Evolutionary conservation across 2,797 vertebrate species (phyloP), one percentile per base, ranked within the genome.

Genomic region (Margarornis squamiger): DNA sequence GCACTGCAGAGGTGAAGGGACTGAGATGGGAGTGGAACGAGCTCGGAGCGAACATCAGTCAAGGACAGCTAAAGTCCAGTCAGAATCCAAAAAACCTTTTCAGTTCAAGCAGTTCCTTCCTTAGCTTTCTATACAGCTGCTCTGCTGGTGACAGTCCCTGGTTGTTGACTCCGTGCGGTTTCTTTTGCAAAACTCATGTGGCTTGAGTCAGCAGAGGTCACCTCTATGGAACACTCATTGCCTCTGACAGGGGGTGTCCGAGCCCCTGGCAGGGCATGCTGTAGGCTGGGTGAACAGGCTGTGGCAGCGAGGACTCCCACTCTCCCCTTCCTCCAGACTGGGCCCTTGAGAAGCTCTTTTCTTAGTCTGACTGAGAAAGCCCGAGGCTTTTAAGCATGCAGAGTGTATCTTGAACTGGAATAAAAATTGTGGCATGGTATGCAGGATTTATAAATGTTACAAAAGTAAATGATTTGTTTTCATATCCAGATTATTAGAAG

Each of bases 271-370:
- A 23, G 0, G 2, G 49, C 1, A 2, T 3, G 10, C 54, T 65
- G 39, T 0, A 0, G 21, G 36, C 43, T 32, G 49, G 26, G 61
- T 16, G 24, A 48, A 39, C 1, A 0, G 27, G 9, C 54, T 58
- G 34, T 0, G 5, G 46, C 46, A 58, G 22, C 16, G 1, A 2
- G 59, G 26, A 41, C 20, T 30, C 7, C 9, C 39, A 30, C 8
- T 18, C 13, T 72, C n/a, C 59, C 26, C 45, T 59, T 22, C 24
- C 48, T 36, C 45, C 34, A 14, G n/a, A 13, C 55, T 36, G 52
- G 72, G 21, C 20, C n/a, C 45, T 67, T 3, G 2, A 55, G 54
- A 63, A 79, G 13, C 23, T 36, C 11, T 32, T 68, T 49, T 61
- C 14, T 10, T 38, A 52, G 2, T 7, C 5, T 12, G 17, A 55